Evolutionary conservation across 2,113 vertebrate genomes (phyloP).

Genomic region (Ameiurus melas): DNA sequence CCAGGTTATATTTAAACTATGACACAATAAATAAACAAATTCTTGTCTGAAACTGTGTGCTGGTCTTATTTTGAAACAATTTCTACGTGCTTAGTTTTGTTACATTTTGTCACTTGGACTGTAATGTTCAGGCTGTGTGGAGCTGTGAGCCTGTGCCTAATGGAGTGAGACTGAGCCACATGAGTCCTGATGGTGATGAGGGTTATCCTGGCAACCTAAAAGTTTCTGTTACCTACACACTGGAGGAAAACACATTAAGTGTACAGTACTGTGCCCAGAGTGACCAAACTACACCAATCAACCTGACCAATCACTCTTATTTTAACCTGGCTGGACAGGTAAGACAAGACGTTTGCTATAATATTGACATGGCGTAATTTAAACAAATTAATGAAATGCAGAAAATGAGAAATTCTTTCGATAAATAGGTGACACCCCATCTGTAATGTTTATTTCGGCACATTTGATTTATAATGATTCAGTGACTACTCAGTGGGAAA

Average conservation of each 20-base stretch:
- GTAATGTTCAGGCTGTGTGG: conserved; percentile 84
- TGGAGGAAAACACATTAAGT: conserved; percentile 75
- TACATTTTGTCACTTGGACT: neutral
- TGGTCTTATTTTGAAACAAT: neutral
- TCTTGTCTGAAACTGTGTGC: neutral
- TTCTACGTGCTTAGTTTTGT: neutral
- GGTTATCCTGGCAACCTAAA: conserved; percentile 89
- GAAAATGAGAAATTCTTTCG: neutral
- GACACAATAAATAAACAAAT: neutral
- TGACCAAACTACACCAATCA: conserved; percentile 84
- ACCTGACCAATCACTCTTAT: conserved; percentile 91
- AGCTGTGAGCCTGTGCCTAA: conserved; percentile 70
- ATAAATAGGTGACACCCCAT: neutral
- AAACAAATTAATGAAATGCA: neutral
- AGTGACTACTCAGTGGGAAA: neutral
- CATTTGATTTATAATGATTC: neutral
- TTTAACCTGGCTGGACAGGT: conserved; percentile 95
- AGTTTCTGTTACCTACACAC: conserved; percentile 83
- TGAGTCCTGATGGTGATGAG: conserved; percentile 87
- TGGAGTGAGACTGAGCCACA: conserved; percentile 79
- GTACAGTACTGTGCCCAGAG: conserved; percentile 80
- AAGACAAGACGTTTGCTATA: conserved; percentile 38
- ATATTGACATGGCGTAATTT: neutral
- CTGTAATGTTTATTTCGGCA: neutral
- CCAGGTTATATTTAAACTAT: neutral